A percentile compares a stretch with the other conserved stretches of the same genome.
phyloP scores from a whole-genome alignment of 2,113 vertebrate species.

The Malurus alboscapulatus region DNA sequence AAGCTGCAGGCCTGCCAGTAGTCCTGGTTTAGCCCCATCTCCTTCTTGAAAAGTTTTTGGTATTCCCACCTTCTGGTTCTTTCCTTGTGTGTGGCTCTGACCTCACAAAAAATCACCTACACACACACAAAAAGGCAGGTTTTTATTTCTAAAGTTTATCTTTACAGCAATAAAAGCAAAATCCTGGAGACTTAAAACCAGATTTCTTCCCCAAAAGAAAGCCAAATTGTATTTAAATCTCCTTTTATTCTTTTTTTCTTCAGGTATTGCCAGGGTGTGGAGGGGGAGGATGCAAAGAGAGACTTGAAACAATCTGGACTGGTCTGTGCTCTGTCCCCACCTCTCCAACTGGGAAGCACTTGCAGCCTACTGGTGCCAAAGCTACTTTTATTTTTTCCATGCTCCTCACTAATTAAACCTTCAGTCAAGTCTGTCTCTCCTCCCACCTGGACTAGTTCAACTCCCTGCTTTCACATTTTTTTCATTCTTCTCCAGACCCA shows the following conservation, averaged over 20 bases:
- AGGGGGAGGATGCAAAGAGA: not conserved
- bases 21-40: not conserved
- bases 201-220: not conserved
- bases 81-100: not conserved
- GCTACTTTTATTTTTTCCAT: not conserved
- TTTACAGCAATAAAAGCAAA: not conserved
- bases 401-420: constrained; percentile 42
- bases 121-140: not conserved
- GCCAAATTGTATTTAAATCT: not conserved
- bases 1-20: not conserved
- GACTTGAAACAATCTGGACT: not conserved
- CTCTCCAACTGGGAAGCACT: not conserved
- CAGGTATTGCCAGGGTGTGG: not conserved
- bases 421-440: constrained; percentile 37
- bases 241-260: not conserved
- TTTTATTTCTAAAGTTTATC: not conserved
- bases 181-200: not conserved
- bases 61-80: not conserved
- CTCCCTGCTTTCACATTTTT: not conserved
- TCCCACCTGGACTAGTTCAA: constrained; percentile 33
- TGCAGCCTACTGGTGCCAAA: not conserved
- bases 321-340: not conserved
- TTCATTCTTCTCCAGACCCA: not conserved
- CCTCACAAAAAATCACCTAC: not conserved
- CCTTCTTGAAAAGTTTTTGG: not conserved